Conservation (phyloP, 2,888 invertebrate genomes). For the Cerceris ruficornis region DNA sequence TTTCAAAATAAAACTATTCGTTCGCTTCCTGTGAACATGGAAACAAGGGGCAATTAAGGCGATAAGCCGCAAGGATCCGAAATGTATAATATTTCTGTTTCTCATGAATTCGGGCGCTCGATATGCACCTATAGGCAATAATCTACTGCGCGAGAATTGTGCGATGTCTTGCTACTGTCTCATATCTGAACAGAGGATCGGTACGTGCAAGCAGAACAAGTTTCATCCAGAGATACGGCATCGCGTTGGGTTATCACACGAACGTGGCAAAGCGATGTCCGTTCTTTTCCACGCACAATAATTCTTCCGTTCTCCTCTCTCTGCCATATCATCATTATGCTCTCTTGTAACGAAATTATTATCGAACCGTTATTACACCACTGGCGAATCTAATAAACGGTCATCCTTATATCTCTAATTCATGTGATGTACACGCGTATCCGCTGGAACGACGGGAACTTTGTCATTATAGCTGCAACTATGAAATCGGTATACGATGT, state of each 20-base stretch:
- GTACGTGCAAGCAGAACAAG: not conserved
- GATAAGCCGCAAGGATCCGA: not conserved
- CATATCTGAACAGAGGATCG: not conserved
- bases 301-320: constrained; percentile 3
- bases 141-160: not conserved
- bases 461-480: constrained; percentile 37
- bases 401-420: constrained; percentile 71
- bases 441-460: constrained; percentile 76
- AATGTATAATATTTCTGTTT: not conserved
- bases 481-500: not conserved
- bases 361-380: constrained; percentile 61
- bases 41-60: not conserved
- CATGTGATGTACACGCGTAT: constrained; percentile 75
- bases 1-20: too few relatives aligned
- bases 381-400: constrained; percentile 79
- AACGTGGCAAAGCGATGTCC: constrained; percentile 51
- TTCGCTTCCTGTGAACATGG: too few relatives aligned
- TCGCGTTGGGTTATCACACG: constrained; percentile 51
- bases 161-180: too few relatives aligned
- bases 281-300: constrained; percentile 49
- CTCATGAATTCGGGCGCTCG: not conserved
- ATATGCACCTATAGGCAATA: too few relatives aligned
- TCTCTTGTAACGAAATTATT: constrained; percentile 60
- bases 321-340: constrained; percentile 44
- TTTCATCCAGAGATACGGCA: constrained; percentile 11